These are phyloP conservation scores for Lycophotia porphyrea DNA, from an alignment of 2,888 invertebrate species.

Conservation along the genomic window DNA sequence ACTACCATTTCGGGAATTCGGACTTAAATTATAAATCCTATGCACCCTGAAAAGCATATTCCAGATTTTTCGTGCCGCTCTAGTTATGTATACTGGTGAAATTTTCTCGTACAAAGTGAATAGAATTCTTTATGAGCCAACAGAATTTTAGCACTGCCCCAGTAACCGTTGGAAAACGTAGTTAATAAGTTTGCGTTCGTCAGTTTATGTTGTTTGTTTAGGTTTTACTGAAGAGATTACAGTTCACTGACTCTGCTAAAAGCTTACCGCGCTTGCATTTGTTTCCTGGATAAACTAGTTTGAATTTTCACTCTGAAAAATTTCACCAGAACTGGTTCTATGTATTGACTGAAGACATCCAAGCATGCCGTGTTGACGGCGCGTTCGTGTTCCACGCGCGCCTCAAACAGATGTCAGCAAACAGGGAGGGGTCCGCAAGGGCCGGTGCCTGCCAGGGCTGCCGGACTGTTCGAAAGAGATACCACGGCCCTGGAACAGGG, in stretches of 20 bases:
- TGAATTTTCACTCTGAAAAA: background rate
- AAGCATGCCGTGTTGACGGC: no score
- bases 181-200: constrained; percentile 44
- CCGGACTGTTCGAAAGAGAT: no score
- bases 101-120: constrained; percentile 55
- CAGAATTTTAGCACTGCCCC: constrained; percentile 52
- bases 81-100: constrained; percentile 27
- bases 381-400: no score
- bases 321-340: no score
- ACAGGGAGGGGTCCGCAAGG: no score
- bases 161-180: constrained; percentile 43
- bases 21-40: constrained; percentile 54
- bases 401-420: no score
- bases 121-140: constrained; percentile 63
- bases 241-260: background rate
- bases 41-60: constrained; percentile 53
- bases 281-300: background rate
- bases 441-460: no score
- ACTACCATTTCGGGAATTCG: constrained; percentile 42
- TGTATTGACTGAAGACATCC: background rate
- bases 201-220: constrained; percentile 22
- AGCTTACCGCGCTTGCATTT: background rate
- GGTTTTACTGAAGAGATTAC: constrained; percentile 17
- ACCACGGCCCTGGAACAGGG: no score
- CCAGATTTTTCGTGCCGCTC: constrained; percentile 34